Evolutionary conservation across 1,140 invertebrate species (phyloP).

Genomic region (Euwallacea similis): DNA sequence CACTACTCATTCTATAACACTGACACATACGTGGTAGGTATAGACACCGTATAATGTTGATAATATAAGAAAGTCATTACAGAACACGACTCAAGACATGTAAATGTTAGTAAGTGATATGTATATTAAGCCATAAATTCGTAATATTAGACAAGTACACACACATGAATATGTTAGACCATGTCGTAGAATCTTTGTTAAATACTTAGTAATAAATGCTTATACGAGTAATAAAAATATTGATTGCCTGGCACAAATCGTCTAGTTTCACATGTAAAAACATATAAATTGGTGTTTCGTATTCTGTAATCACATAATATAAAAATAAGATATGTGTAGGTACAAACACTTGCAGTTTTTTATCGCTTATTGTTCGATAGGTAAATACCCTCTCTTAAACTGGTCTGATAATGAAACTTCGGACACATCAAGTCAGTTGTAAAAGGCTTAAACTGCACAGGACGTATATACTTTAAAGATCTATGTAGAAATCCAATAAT

Average conservation of each 20-base stretch:
- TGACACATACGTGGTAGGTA: too few species aligned
- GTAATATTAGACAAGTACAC: slow-evolving; percentile 7
- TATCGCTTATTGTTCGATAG: too few species aligned
- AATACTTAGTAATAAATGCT: slow-evolving; percentile 3
- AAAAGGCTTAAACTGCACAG: neutral
- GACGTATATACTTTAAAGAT: neutral
- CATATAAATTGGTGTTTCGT: slow-evolving; percentile 14
- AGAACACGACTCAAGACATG: slow-evolving; percentile 17
- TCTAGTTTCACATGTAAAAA: slow-evolving; percentile 1
- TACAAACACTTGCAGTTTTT: too few species aligned
- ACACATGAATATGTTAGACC: neutral
- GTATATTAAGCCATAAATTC: slow-evolving; percentile 14
- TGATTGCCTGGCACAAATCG: slow-evolving; percentile 15
- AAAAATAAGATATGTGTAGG: slow-evolving; percentile 15
- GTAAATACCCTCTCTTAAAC: too few species aligned
- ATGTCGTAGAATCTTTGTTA: neutral
- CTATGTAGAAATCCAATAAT: slow-evolving; percentile 5
- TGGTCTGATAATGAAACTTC: neutral
- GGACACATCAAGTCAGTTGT: slow-evolving; percentile 5
- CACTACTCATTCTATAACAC: too few species aligned
- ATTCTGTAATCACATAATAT: slow-evolving; percentile 31
- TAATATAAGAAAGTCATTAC: slow-evolving; percentile 20
- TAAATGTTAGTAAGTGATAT: slow-evolving; percentile 17
- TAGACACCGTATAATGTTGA: neutral
- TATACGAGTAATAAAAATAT: neutral